Conservation (phyloP, 2,113 vertebrate species). For the Cyphomyrus discorhynchus region DNA sequence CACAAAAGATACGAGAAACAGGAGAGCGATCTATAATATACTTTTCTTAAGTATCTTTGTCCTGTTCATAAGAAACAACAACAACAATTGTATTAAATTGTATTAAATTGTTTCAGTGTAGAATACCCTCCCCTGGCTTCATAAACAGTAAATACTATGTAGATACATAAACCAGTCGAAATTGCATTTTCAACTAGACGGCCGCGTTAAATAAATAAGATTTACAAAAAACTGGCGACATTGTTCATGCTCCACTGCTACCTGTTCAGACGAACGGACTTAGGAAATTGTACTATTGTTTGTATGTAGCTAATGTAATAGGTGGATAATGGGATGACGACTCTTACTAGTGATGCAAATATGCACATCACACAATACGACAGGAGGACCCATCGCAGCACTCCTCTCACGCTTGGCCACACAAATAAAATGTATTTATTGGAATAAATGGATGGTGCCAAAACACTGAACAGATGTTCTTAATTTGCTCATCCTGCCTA, state of each 20-base stretch:
- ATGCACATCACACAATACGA: slow-evolving; percentile 4
- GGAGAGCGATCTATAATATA: not conserved
- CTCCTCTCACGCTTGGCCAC: not conserved
- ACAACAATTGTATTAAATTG: not conserved
- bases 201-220: not conserved
- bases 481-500: not conserved
- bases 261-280: not conserved
- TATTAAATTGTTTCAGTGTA: not conserved
- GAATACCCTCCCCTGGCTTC: not conserved
- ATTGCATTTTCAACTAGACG: not conserved
- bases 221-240: not conserved
- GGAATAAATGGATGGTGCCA: not conserved
- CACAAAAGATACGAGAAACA: not conserved
- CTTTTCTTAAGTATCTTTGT: not conserved
- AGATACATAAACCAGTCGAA: not conserved
- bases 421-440: not conserved
- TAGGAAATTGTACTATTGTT: slow-evolving; percentile 4
- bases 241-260: slow-evolving; percentile 2
- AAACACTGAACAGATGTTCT: not conserved
- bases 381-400: not conserved
- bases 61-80: not conserved
- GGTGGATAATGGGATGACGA: not conserved
- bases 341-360: not conserved
- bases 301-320: not conserved
- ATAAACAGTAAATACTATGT: not conserved